These are phyloP conservation scores for Mionectes macconnelli DNA, from an alignment of 2,113 vertebrate species.

Conservation along the genomic window DNA sequence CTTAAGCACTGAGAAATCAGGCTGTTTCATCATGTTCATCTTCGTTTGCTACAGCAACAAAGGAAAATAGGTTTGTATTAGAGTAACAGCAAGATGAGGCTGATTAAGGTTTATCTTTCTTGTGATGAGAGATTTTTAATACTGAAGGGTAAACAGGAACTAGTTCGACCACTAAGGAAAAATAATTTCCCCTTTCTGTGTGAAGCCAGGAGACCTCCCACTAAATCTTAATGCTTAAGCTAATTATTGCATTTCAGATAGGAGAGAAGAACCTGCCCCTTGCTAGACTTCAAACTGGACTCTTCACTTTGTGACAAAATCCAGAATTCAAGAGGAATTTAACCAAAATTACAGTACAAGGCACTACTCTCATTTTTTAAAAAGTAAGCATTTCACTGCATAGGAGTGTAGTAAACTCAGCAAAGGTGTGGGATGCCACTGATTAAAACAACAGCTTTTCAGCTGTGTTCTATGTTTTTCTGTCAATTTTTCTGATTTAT, in stretches of 20 bases:
- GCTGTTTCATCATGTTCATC: neutral
- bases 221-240: neutral
- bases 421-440: neutral
- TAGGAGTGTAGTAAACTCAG: neutral
- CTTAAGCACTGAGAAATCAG: neutral
- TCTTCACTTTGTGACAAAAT: neutral
- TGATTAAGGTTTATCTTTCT: neutral
- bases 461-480: neutral
- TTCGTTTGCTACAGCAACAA: neutral
- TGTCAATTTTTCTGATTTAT: neutral
- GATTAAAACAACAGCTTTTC: neutral
- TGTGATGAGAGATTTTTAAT: neutral
- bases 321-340: neutral
- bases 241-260: neutral
- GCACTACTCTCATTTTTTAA: neutral
- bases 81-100: neutral
- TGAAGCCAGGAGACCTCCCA: neutral
- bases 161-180: neutral
- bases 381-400: neutral
- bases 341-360: neutral
- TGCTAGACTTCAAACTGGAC: neutral
- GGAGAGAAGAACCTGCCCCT: neutral
- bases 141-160: neutral
- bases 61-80: neutral
- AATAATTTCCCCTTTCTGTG: neutral